phyloP scores from a whole-genome alignment of 2,797 vertebrate genomes.

The Mastacembelus armatus region DNA sequence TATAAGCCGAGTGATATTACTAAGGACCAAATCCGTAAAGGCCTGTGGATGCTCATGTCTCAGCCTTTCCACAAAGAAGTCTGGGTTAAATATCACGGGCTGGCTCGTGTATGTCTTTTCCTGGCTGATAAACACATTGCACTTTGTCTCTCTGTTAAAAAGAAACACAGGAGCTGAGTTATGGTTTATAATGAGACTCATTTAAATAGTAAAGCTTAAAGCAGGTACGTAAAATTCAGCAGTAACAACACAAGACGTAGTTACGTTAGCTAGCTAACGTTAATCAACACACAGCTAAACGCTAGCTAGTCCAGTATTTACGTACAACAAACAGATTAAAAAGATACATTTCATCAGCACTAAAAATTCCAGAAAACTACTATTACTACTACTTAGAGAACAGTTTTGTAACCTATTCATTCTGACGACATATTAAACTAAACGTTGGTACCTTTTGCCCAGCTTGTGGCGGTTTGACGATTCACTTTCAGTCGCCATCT shows the following conservation, averaged over 20 bases:
- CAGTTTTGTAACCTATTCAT: accelerated
- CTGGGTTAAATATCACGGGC: conserved; percentile 95
- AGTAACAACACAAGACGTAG: not conserved
- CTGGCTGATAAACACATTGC: conserved; percentile 90
- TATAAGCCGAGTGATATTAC: conserved; percentile 94
- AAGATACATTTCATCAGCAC: not conserved
- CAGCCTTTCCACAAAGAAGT: conserved; percentile 97
- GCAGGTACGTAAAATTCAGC: accelerated
- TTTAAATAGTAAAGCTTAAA: not conserved
- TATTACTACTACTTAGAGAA: accelerated
- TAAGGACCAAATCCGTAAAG: conserved; percentile 92
- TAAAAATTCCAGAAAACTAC: not conserved
- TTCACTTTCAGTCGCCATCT: conserved; percentile 78
- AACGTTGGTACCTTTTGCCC: conserved; percentile 73
- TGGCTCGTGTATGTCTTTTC: conserved; percentile 84
- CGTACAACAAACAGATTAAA: no score
- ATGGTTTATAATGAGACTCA: not conserved
- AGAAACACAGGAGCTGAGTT: not conserved
- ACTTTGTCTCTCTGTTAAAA: conserved; percentile 85
- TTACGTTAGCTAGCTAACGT: not conserved
- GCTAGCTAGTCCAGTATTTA: no score
- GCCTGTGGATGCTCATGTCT: conserved; percentile 91
- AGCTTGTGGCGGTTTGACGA: conserved; percentile 69
- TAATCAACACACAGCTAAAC: no score
- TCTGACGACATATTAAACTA: not conserved